phyloP scores from a whole-genome alignment of 2,113 vertebrate genomes.

The Eulemur rufifrons region DNA sequence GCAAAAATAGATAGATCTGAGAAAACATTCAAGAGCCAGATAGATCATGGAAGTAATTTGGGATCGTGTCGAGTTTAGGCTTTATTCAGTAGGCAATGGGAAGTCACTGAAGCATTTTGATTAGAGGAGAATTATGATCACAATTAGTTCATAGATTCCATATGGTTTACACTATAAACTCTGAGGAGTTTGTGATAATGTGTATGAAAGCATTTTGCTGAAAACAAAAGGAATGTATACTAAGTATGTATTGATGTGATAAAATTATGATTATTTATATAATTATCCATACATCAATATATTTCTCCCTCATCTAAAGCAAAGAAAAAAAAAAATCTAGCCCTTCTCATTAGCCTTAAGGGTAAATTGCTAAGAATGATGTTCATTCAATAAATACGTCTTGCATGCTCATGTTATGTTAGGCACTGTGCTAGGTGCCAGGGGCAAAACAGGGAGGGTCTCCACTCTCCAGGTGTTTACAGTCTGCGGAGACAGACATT shows the following conservation, averaged over 20 bases:
- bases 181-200: neutral
- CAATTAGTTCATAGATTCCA: neutral
- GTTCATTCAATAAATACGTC: constrained; percentile 11
- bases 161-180: neutral
- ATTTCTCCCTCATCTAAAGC: neutral
- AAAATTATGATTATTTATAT: neutral
- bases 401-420: neutral
- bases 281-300: neutral
- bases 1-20: neutral
- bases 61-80: neutral
- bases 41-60: neutral
- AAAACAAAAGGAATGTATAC: neutral
- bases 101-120: neutral
- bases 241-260: neutral
- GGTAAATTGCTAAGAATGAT: constrained; percentile 50
- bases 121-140: neutral
- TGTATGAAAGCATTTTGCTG: neutral
- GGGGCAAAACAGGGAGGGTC: neutral
- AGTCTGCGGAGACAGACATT: constrained; percentile 54
- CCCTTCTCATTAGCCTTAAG: neutral
- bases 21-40: neutral
- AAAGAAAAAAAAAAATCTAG: neutral
- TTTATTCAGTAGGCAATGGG: neutral
- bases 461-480: constrained; percentile 6
- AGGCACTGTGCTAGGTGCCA: neutral